Evolutionary conservation across 2,888 invertebrate genomes (phyloP), one percentile per base, ranked within the genome.

Genomic region (Melanophora roralis): DNA sequence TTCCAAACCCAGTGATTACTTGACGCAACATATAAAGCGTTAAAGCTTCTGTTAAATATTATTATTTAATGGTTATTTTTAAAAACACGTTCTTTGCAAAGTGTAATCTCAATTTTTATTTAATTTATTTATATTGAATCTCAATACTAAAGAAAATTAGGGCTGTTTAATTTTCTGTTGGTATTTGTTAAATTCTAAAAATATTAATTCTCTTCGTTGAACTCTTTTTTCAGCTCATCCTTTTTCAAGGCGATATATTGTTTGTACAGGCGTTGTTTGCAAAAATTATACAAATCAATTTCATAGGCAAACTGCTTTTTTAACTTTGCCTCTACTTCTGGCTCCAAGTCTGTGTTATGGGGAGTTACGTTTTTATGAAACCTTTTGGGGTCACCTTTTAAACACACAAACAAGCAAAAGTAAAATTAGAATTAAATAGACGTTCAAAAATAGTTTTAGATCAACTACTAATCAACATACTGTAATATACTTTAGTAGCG

Each of bases 401-500:
- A 45, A 45, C 14, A 19, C 16, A 45, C 11, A 32, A 32, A 34
- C 12, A 21, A 14, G 14, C 7, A 23, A 49, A 0, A 27, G 5
- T 16, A 9, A 16, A 11, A 16, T n/a, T 27, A 27, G 4, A 27
- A 27, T 6, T 27, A 5, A 27, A 27, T 27, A 27, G 27, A 3
- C 6, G 6, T 27, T 27, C 6, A 3, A 27, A 45, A 27, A 27
- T 3, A 60, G 11, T n/a, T n/a, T n/a, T n/a, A n/a, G n/a, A n/a
- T n/a, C n/a, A 16, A 32, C 1, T n/a, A 1, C 12, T 12, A 19
- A 53, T n/a, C 7, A 67, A 65, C 7, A 23, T 75, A 75, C 74
- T 75, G 51, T 75, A 75, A 88, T 95, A 96, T 68, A 95, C 89
- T 77, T 93, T 89, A 11, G 92, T 90, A 1, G 96, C 96, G 40